Percentiles rank a stretch among this genome's conserved stretches.
Conservation (phyloP, 2,797 vertebrate genomes). For the Micrastur ruficollis region DNA sequence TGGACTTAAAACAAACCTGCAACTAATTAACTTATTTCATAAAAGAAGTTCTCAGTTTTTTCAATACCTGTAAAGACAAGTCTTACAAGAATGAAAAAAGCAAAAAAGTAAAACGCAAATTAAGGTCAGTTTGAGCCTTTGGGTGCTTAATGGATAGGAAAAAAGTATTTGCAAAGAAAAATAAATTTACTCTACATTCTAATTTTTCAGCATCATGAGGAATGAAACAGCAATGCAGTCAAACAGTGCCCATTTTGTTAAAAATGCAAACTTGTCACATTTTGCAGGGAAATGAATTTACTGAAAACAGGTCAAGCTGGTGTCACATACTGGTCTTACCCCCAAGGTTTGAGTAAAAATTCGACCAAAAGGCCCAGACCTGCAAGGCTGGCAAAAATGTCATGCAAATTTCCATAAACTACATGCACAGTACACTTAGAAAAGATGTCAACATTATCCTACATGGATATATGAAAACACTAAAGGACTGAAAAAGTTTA, state of each 20-base stretch:
- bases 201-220: not conserved
- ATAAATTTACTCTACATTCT: not conserved
- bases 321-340: not conserved
- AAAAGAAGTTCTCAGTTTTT: not conserved
- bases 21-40: not conserved
- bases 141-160: not conserved
- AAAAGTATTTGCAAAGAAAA: not conserved
- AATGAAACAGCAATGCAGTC: not conserved
- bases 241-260: not conserved
- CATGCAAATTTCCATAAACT: not conserved
- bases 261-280: not conserved
- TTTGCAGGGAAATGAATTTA: not conserved
- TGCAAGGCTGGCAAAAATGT: not conserved
- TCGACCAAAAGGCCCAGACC: not conserved
- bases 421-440: not conserved
- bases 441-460: not conserved
- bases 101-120: not conserved
- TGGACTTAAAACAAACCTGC: not conserved
- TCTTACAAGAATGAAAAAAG: not conserved
- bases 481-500: not conserved
- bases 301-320: not conserved
- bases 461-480: not conserved
- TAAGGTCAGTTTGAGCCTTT: not conserved
- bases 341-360: not conserved
- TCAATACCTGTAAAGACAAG: not conserved